Conservation (phyloP, 2,888 invertebrate genomes). For the Hanleya hanleyi region DNA sequence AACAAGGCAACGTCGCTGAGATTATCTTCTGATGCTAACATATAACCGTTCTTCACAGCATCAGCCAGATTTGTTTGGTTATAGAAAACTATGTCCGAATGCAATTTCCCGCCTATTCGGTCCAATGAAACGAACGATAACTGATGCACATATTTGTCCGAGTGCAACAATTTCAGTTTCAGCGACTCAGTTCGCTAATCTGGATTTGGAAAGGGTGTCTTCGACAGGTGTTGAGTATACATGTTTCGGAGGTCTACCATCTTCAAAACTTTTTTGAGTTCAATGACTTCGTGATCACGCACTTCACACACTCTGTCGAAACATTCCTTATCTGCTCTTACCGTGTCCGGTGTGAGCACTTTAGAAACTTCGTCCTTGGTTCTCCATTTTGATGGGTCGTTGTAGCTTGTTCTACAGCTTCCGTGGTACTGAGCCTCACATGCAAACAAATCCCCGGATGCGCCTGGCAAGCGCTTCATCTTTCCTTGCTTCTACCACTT, state of each 20-base stretch:
- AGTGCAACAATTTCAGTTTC: slow-evolving; percentile 8
- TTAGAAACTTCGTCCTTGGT: neutral
- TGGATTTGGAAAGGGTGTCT: slow-evolving; percentile 13
- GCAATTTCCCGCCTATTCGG: neutral
- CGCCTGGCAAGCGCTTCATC: neutral
- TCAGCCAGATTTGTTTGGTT: slow-evolving; percentile 3
- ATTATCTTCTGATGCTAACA: too few species aligned
- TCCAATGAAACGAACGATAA: neutral
- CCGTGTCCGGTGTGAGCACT: neutral
- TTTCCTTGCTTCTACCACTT: neutral
- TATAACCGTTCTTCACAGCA: neutral
- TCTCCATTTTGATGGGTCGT: neutral
- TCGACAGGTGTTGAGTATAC: neutral
- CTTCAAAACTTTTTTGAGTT: neutral
- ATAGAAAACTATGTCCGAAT: slow-evolving; percentile 10
- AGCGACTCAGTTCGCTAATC: slow-evolving; percentile 12
- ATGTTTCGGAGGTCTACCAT: neutral
- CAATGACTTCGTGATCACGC: neutral
- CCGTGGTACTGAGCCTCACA: slow-evolving; percentile 4
- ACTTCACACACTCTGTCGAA: neutral
- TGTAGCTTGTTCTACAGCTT: neutral
- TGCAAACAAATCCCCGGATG: slow-evolving; percentile 4
- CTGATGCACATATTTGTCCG: neutral
- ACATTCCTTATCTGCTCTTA: neutral
- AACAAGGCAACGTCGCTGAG: too few species aligned